A percentile compares a stretch with the other conserved stretches of the same genome.
These are phyloP conservation scores for Drosophila bocki DNA, from an alignment of 1,140 invertebrate species.

Conservation along the genomic window DNA sequence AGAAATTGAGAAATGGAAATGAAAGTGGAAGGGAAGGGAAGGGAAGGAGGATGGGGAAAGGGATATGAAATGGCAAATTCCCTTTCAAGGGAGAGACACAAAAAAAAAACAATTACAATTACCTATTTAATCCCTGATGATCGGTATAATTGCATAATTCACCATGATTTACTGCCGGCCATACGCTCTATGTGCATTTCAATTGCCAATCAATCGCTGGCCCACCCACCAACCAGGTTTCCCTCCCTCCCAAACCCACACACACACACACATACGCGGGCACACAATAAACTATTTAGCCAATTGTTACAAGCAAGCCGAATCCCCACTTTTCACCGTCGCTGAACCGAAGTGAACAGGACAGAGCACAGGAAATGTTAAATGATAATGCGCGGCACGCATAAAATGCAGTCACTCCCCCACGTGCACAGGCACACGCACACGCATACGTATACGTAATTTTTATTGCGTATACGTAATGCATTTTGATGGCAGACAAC, in stretches of 20 bases:
- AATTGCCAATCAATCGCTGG: slow-evolving; percentile 54
- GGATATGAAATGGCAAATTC: slow-evolving; percentile 6
- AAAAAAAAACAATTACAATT: slow-evolving; percentile 28
- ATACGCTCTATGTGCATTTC: slow-evolving; percentile 35
- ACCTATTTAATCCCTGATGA: slow-evolving; percentile 46
- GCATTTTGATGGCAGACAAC: slow-evolving; percentile 81
- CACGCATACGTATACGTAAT: slow-evolving; percentile 68
- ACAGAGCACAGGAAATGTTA: slow-evolving; percentile 73
- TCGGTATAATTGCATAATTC: slow-evolving; percentile 46
- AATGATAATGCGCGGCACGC: slow-evolving; percentile 81
- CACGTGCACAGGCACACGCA: neutral
- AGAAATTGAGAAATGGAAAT: slow-evolving; percentile 12
- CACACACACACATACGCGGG: neutral
- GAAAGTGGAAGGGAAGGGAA: neutral
- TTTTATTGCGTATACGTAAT: slow-evolving; percentile 82
- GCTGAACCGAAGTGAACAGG: slow-evolving; percentile 43
- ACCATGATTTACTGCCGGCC: slow-evolving; percentile 43
- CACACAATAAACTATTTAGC: slow-evolving; percentile 54
- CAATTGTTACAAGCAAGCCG: slow-evolving; percentile 38
- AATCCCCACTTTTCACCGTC: slow-evolving; percentile 16
- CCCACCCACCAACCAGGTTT: neutral
- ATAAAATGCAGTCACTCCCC: slow-evolving; percentile 65
- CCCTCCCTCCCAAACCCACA: neutral
- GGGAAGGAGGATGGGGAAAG: neutral
- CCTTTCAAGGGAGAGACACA: slow-evolving; percentile 4